Conservation (phyloP, 2,888 invertebrate genomes). For the Exocentrus adspersus region DNA sequence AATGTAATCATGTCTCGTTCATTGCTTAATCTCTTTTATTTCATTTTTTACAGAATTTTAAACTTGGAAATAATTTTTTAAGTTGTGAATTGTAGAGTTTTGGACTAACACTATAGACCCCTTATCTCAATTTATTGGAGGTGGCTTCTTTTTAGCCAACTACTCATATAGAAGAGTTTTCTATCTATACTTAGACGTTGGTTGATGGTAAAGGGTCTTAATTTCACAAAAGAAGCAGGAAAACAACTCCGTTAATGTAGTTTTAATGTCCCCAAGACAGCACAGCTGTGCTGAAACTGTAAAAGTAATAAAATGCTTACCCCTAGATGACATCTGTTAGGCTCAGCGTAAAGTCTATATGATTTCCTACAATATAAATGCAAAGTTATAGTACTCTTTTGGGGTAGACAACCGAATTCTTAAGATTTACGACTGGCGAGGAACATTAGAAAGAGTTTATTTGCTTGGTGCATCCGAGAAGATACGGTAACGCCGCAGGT, state of each 20-base stretch:
- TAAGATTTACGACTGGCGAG: constrained; percentile 19
- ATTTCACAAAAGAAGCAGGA: too few relatives aligned
- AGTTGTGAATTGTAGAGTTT: too few relatives aligned
- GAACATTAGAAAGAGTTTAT: constrained; percentile 17
- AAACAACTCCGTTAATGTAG: not conserved
- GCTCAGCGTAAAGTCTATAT: constrained; percentile 14
- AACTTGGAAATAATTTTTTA: too few relatives aligned
- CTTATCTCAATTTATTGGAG: too few relatives aligned
- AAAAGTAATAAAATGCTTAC: constrained; percentile 18
- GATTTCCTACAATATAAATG: constrained; percentile 25
- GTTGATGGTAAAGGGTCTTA: too few relatives aligned
- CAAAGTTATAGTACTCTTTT: constrained; percentile 20
- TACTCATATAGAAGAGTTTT: too few relatives aligned
- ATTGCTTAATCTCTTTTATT: too few relatives aligned
- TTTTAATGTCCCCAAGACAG: not conserved
- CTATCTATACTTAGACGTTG: too few relatives aligned
- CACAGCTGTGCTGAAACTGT: constrained; percentile 12
- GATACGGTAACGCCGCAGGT: constrained; percentile 9
- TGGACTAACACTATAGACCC: too few relatives aligned
- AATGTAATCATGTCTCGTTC: too few relatives aligned
- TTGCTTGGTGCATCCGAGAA: not conserved
- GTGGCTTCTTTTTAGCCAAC: too few relatives aligned
- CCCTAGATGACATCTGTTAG: constrained; percentile 16
- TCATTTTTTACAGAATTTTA: too few relatives aligned
- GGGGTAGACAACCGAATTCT: constrained; percentile 20